Evolutionary conservation across 1,140 invertebrate species (phyloP), one percentile per base, ranked within the genome.

Genomic region (Lordiphosa clarofinis): DNA sequence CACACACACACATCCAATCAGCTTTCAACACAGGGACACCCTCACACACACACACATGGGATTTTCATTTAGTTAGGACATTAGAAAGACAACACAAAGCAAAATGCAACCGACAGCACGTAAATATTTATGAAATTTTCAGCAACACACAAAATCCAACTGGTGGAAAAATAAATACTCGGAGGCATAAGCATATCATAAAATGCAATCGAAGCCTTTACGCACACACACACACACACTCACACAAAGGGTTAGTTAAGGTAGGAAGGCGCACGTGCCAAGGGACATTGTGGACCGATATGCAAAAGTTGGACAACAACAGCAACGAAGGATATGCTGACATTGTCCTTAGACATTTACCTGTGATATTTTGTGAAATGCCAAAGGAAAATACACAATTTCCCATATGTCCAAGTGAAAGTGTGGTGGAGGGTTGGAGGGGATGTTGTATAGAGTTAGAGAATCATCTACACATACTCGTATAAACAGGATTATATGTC

Each of bases 401-500:
- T 49, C 56, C 39, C 43, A 33, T 46, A 12, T 49, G 46, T 13
- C 50, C 38, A n/a, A 61, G 67, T 52, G 33, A 24, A 0, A 13
- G 13, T 24, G n/a, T 15, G 39, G 11, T n/a, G 9, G n/a, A 8
- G 40, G 8, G 40, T 15, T 10, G 36, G 15, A n/a, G 15, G 1
- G 15, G 11, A 6, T 28, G 24, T 28, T 31, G 21, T 6, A 4
- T 5, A 31, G 28, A 31, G 28, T 8, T 8, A 15, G 35, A 37
- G 24, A 46, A 50, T 56, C 54, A 56, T 49, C 52, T 49, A 46
- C 52, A 54, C 40, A 52, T 13, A 50, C 56, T 63, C 46, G 43
- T 56, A 74, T 75, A 75, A 75, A 75, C 72, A 71, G 72, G 72
- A 75, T 75, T 75, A 75, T 75, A 56, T 75, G 61, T 75, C 72